Base-by-base conservation (phyloP, 2,888 invertebrate species). In the Empis stercorea region DNA sequence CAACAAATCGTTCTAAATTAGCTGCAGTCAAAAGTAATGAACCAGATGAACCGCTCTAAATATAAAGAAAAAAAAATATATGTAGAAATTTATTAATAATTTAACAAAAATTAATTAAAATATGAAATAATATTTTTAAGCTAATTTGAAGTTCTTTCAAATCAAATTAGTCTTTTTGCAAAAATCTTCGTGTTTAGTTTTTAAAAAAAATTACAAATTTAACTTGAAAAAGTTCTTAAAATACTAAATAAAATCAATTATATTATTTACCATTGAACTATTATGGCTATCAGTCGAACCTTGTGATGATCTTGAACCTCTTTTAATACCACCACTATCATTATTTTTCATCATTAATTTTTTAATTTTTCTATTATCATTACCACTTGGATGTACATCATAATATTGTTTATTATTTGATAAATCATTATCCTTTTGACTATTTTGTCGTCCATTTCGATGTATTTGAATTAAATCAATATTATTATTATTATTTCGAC, bases 31-130 rank as follows among this genome's bases (percentile, higher is more conserved):
- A 66, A 53, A 88, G 73, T 58, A 86, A 67, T 49, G 86, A 86
- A 53, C 86, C 87, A 52, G 87, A 87, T 60, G 82, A 82, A 55
- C 79, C 84, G 68, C 87, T 87, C 87, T 87, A 74, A 46, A 48
- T 44, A 36, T 15, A 46, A 34, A 46, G 44, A 45, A 17, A 23
- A 40, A 38, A 37, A 36, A 40, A 30, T 13, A 32, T 6, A 34
- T 32, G 32, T 32, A 34, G n/a, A 34, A 34, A n/a, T n/a, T 34
- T 7, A n/a, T n/a, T 34, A n/a, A 5, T 34, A 5, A 14, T 37
- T 37, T 37, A 4, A 37, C 3, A 37, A 14, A 37, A 37, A 14
- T 15, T 15, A 41, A 41, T 30, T 16, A 15, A 11, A 14, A 23
- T n/a, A n/a, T n/a, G n/a, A n/a, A n/a, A n/a, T n/a, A n/a, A n/a